Base-by-base conservation (phyloP, 2,113 vertebrate species). In the Carassius auratus region DNA sequence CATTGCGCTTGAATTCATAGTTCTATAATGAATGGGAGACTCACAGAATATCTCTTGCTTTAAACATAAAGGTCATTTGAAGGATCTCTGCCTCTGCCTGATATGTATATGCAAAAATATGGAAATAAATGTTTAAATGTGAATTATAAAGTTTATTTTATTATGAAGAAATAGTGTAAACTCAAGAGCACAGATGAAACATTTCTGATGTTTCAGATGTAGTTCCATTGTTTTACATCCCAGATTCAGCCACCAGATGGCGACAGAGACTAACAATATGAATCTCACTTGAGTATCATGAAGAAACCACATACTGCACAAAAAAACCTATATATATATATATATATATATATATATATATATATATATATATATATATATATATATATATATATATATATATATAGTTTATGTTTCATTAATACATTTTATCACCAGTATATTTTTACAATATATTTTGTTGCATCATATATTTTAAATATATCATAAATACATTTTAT, bases 201-300 rank as follows among this genome's bases (percentile, higher is more conserved):
- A 76, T 23, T 17, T 23, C 9, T 74, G 1, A 74, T 3, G 13
- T 76, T 30, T 30, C 7, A 38, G 5, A 38, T 6, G 38, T 42
- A 17, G 52, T 17, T 17, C 15, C 15, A 52, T 13, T 52, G 50
- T 14, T 1, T 52, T 3, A 68, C 61, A 42, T 78, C 38, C 75
- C 19, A 23, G 5, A 33, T 48, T 48, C 15, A 38, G 1, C 68
- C 87, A 83, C 84, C 66, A 83, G 87, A 85, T 85, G 87, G 84
- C 64, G 57, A 66, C 61, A 88, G 13, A 88, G 50, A 45, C 64
- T 13, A 14, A 38, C 0, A 0, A 21, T 8, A 4, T 7, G 23
- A 30, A 23, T 74, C 21, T 45, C 21, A n/a, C 5, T 14, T 6
- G 33, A 2, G 3, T 4, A 19, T 4, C 1, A n/a, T 10, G 15